Percentiles rank a stretch among this genome's conserved stretches.
Conservation (phyloP, 2,888 invertebrate species). For the Drosophila subsilvestris region DNA sequence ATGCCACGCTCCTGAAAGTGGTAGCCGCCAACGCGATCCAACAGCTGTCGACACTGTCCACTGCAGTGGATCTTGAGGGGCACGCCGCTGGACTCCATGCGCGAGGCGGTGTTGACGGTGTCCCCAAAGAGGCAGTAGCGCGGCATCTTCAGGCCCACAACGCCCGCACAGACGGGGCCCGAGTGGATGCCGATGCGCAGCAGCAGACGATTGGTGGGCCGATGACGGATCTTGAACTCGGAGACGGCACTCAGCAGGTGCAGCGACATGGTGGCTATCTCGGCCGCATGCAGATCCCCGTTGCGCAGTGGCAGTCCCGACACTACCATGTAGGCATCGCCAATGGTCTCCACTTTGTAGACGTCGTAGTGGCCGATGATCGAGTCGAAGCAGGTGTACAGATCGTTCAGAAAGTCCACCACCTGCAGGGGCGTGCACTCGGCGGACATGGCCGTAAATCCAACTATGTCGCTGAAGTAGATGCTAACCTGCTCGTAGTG, state of each 20-base stretch:
- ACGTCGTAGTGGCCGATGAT: conserved; percentile 96
- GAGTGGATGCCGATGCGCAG: conserved; percentile 96
- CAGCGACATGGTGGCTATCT: conserved; percentile 96
- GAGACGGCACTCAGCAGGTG: conserved; percentile 92
- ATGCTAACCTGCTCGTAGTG: conserved; percentile 94
- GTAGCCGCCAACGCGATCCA: conserved; percentile 91
- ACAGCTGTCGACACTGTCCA: conserved; percentile 88
- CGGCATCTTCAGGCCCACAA: conserved; percentile 97
- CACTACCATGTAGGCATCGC: conserved; percentile 96
- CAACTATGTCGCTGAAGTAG: conserved; percentile 97
- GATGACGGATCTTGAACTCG: conserved; percentile 94
- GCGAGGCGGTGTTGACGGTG: conserved; percentile 95
- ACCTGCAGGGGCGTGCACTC: conserved; percentile 96
- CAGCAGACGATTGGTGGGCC: conserved; percentile 92
- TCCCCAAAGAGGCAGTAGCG: conserved; percentile 96
- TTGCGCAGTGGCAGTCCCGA: conserved; percentile 95
- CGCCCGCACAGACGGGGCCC: conserved; percentile 96
- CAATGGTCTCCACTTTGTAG: conserved; percentile 97
- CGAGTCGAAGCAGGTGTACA: conserved; percentile 97
- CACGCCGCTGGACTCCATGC: conserved; percentile 94
- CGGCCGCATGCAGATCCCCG: conserved; percentile 95
- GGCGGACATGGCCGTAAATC: conserved; percentile 96
- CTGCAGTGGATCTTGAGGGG: conserved; percentile 94
- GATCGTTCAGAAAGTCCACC: conserved; percentile 95
- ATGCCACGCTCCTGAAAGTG: conserved; percentile 89